Evolutionary conservation across 2,888 invertebrate genomes (phyloP), one percentile per base, ranked within the genome.

Genomic region (Peribatodes rhomboidaria): DNA sequence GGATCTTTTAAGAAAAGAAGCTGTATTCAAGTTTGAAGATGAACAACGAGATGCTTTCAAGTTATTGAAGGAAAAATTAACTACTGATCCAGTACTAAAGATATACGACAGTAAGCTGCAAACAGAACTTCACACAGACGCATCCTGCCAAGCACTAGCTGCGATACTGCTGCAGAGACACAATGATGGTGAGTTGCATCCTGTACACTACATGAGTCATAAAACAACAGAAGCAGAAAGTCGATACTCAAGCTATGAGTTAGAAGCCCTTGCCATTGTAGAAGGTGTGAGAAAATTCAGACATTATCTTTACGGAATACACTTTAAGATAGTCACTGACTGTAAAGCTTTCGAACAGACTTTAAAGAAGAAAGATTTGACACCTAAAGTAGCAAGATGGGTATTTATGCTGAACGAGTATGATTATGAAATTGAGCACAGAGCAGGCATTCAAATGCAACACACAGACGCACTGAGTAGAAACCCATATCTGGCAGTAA

Each of bases 401-500:
- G 42, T 27, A 27, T 27, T 27, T 16, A 42, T 42, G 42, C n/a
- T 42, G 2, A n/a, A 42, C 14, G 14, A 42, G 42, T 42, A 42
- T 16, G 16, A 16, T 16, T 42, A 42, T 42, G 16, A 16, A 2
- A 42, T 42, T 16, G 42, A 42, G 9, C 42, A 42, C 16, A 10
- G 42, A 42, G 13, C 42, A 16, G 14, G 42, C 9, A 14, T n/a
- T 16, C 42, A 16, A 42, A n/a, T 42, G 16, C 14, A 42, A 42
- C 42, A 42, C 16, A 9, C 42, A 27, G 27, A 27, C 6, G 27
- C 27, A 6, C 16, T 42, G 16, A 42, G 42, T 16, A 42, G 46
- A 69, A 57, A 54, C 20, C 58, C 65, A 52, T 37, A 37, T 37
- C 11, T 37, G 37, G 10, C n/a, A 37, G 37, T 37, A 37, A 37